These are phyloP conservation scores for Cynocephalus volans DNA, from an alignment of 2,113 vertebrate species.

Conservation along the genomic window DNA sequence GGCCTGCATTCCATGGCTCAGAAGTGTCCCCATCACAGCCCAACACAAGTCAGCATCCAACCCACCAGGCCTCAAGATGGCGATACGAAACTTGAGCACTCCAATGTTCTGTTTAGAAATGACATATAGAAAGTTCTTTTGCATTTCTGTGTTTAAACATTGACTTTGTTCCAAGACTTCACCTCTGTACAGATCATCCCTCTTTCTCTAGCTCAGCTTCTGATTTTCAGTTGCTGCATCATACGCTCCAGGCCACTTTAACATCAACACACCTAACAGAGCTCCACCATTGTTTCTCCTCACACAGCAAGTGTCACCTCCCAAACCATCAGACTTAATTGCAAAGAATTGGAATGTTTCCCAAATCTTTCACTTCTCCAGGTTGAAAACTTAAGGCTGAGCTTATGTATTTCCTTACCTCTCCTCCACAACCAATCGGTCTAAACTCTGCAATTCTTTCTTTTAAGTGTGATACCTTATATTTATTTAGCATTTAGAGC, in stretches of 20 bases:
- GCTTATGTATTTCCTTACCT: not conserved
- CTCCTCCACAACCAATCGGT: not conserved
- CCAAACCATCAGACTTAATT: not conserved
- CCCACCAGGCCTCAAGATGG: not conserved
- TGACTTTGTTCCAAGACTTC: not conserved
- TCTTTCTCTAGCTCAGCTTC: not conserved
- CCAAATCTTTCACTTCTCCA: not conserved
- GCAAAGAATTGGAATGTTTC: not conserved
- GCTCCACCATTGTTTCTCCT: rapidly evolving
- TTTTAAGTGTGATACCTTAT: not conserved
- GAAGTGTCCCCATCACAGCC: not conserved
- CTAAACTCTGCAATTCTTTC: not conserved
- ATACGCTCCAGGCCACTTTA: not conserved
- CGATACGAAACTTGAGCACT: not conserved
- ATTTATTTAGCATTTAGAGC: not conserved
- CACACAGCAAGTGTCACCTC: not conserved
- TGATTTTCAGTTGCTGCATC: not conserved
- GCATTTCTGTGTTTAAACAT: not conserved
- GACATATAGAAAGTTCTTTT: not conserved
- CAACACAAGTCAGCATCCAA: not conserved
- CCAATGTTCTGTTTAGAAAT: not conserved
- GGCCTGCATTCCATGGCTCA: not conserved
- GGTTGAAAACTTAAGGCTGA: not conserved
- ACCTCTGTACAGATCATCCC: not conserved
- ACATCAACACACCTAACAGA: not conserved